These are phyloP conservation scores for Pachyrhynchus sulphureomaculatus DNA, from an alignment of 1,140 invertebrate genomes.

Conservation along the genomic window DNA sequence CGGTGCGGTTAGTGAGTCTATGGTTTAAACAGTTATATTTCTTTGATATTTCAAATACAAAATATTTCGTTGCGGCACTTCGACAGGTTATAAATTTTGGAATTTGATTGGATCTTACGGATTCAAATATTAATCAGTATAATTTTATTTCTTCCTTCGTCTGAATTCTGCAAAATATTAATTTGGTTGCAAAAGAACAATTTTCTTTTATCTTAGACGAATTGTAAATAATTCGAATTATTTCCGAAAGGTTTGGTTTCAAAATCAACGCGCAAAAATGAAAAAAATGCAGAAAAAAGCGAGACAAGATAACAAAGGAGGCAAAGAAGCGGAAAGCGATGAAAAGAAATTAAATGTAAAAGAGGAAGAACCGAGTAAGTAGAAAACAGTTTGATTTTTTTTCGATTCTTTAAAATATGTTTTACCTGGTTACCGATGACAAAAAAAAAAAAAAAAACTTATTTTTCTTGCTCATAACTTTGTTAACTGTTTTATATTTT, in stretches of 20 bases:
- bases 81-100: too few species aligned
- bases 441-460: too few species aligned
- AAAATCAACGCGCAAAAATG: slow-evolving; percentile 79
- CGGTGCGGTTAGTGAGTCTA: too few species aligned
- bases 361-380: slow-evolving; percentile 61
- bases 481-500: too few species aligned
- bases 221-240: slow-evolving; percentile 26
- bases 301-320: slow-evolving; percentile 54
- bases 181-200: neutral
- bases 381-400: neutral
- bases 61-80: too few species aligned
- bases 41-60: too few species aligned
- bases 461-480: too few species aligned
- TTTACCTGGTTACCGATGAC: slow-evolving; percentile 3
- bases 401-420: slow-evolving; percentile 28
- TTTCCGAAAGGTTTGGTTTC: slow-evolving; percentile 73
- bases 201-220: neutral
- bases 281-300: slow-evolving; percentile 66
- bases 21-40: too few species aligned
- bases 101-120: too few species aligned
- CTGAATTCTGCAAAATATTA: too few species aligned
- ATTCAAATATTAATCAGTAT: too few species aligned
- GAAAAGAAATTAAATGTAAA: slow-evolving; percentile 57
- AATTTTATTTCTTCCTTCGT: too few species aligned
- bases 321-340: slow-evolving; percentile 52